Percentiles rank a stretch among this genome's conserved stretches.
Evolutionary conservation across 2,113 vertebrate genomes (phyloP).

Genomic region (Colinus virginianus): DNA sequence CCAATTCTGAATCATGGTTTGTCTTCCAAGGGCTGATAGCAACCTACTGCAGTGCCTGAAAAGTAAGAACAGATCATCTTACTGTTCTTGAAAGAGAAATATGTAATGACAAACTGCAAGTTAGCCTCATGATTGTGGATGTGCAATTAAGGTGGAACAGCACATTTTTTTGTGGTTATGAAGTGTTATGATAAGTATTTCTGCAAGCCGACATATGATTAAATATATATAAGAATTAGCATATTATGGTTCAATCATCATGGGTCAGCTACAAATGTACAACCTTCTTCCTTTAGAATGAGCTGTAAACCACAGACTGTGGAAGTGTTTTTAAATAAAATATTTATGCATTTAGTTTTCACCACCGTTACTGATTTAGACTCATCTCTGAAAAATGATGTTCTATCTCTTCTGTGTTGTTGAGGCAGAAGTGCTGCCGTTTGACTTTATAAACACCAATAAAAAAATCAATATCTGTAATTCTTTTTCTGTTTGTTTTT

Average conservation of each 20-base stretch:
- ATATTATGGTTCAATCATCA: background rate
- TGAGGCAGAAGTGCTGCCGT: slow-evolving; percentile 41
- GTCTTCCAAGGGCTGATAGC: background rate
- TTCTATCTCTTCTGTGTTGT: slow-evolving; percentile 39
- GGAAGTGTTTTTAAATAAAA: slow-evolving; percentile 59
- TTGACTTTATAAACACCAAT: slow-evolving; percentile 45
- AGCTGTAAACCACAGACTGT: slow-evolving; percentile 28
- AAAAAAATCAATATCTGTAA: background rate
- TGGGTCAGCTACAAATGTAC: background rate
- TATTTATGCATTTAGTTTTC: slow-evolving; percentile 48
- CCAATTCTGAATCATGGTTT: background rate
- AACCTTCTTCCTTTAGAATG: background rate
- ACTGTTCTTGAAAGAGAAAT: background rate
- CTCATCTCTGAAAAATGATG: slow-evolving; percentile 19
- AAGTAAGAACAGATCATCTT: slow-evolving; percentile 8
- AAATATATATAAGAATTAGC: slow-evolving; percentile 7
- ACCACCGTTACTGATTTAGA: slow-evolving; percentile 36
- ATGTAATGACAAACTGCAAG: background rate
- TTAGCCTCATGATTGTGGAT: background rate
- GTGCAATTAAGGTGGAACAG: background rate
- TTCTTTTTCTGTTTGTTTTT: background rate
- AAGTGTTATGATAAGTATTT: background rate
- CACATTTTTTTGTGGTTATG: background rate
- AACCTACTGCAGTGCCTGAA: background rate
- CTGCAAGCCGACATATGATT: background rate